Conservation (phyloP, 1,140 invertebrate species). For the Drosophila jambulina region DNA sequence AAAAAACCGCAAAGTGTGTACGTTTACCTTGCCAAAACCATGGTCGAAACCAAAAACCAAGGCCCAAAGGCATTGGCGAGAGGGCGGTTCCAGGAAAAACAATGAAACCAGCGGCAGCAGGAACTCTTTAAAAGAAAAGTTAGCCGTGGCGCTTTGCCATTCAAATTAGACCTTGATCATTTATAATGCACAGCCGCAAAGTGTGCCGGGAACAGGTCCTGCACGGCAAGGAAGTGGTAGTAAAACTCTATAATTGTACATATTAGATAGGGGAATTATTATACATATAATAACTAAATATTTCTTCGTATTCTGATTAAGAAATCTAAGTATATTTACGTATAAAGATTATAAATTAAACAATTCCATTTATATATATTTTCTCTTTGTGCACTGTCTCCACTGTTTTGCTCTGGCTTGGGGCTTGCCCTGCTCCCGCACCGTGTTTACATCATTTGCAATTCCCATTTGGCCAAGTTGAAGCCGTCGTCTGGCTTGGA, state of each 20-base stretch:
- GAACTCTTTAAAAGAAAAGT: conserved; percentile 53
- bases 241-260: background rate
- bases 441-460: conserved; percentile 59
- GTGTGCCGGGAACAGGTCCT: conserved; percentile 10
- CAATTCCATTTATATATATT: background rate
- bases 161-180: conserved; percentile 50
- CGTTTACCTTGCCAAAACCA: conserved; percentile 32
- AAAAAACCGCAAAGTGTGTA: conserved; percentile 42
- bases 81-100: conserved; percentile 10
- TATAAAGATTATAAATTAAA: no score
- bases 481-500: conserved; percentile 44
- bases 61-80: background rate
- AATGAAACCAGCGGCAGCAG: conserved; percentile 19
- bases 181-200: conserved; percentile 45
- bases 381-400: conserved; percentile 13
- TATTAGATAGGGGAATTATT: background rate
- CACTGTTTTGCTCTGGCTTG: background rate
- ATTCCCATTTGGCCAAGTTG: conserved; percentile 49
- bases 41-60: conserved; percentile 5
- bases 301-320: no score
- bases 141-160: conserved; percentile 42
- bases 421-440: conserved; percentile 4
- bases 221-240: background rate
- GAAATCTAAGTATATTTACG: background rate
- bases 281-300: background rate